Evolutionary conservation across 2,113 vertebrate species (phyloP).

Genomic region (Mesembrinibis cayennensis): DNA sequence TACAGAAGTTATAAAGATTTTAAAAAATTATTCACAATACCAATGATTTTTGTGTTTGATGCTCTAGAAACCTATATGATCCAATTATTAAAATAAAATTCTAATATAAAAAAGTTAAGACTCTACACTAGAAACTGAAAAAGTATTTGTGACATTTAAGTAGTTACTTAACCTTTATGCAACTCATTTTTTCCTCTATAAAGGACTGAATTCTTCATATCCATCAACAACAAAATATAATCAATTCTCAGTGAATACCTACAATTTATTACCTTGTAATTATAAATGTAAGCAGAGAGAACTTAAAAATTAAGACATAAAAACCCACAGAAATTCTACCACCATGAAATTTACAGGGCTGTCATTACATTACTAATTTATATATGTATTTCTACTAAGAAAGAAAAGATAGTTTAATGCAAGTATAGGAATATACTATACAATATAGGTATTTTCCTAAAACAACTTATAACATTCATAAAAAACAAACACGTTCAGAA

Average conservation of each 20-base stretch:
- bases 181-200: neutral
- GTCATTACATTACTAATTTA: neutral
- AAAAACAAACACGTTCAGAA: neutral
- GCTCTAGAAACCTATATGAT: neutral
- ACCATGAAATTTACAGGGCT: neutral
- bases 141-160: neutral
- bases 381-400: neutral
- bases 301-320: neutral
- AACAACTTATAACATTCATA: neutral
- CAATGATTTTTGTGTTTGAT: neutral
- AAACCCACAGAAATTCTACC: neutral
- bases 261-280: neutral
- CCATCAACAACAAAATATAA: neutral
- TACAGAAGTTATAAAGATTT: slow-evolving; percentile 4
- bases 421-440: neutral
- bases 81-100: neutral
- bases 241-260: neutral
- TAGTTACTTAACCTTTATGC: neutral
- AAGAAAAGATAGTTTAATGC: neutral
- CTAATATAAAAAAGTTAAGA: neutral
- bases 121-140: neutral
- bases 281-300: neutral
- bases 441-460: neutral
- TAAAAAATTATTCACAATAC: neutral
- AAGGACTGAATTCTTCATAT: neutral